These are phyloP conservation scores for Hippoglossus hippoglossus DNA, from an alignment of 2,797 vertebrate species.

Conservation along the genomic window DNA sequence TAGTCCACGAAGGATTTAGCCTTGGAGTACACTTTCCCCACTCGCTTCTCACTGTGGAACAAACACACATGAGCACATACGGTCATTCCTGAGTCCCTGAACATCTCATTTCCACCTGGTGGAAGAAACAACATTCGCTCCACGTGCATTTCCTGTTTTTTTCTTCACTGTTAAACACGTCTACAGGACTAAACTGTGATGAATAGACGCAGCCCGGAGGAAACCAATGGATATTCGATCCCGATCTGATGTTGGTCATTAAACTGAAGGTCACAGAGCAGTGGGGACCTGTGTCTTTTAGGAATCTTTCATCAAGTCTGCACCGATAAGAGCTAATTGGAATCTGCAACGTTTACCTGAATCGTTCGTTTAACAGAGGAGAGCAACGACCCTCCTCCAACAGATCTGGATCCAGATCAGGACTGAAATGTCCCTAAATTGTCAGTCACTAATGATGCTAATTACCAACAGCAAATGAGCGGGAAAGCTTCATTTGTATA, in stretches of 20 bases:
- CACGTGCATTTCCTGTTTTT: too few relatives aligned
- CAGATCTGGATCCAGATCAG: conserved; percentile 3
- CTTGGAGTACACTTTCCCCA: conserved; percentile 95
- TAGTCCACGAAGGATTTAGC: conserved; percentile 93
- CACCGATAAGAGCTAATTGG: conserved; percentile 15
- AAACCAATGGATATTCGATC: conserved; percentile 39
- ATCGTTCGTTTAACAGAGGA: conserved; percentile 6
- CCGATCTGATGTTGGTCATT: conserved; percentile 40
- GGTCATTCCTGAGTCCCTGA: conserved; percentile 4
- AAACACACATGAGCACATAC: conserved; percentile 28
- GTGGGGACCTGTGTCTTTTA: background rate
- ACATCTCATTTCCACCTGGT: conserved; percentile 9
- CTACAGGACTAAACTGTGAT: conserved; percentile 15
- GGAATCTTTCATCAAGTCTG: conserved; percentile 19
- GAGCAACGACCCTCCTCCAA: background rate
- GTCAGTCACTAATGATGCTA: conserved; percentile 1
- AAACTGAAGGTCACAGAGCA: conserved; percentile 42
- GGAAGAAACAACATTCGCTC: too few relatives aligned
- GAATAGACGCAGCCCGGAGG: conserved; percentile 30
- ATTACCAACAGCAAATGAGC: conserved; percentile 8
- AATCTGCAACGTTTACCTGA: conserved; percentile 10
- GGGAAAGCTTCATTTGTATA: background rate
- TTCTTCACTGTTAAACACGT: conserved; percentile 8
- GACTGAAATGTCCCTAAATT: conserved; percentile 1
- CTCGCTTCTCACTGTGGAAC: conserved; percentile 84